Percentiles rank a stretch among this genome's conserved stretches.
Conservation (phyloP, 2,113 vertebrate species). For the Podarcis muralis region DNA sequence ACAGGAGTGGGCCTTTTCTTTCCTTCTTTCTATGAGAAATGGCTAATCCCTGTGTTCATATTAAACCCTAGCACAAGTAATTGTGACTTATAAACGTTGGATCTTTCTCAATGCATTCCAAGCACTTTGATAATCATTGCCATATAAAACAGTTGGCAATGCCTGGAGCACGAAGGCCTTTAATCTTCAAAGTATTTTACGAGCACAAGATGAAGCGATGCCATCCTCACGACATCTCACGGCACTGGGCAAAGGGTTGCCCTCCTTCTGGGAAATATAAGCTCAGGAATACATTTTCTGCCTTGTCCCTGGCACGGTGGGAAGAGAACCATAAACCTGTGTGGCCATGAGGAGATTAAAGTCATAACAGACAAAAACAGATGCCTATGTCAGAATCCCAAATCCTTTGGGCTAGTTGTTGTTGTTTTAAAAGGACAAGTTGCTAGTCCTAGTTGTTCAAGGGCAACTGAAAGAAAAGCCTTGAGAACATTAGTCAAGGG, state of each 20-base stretch:
- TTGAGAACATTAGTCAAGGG: neutral
- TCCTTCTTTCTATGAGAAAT: neutral
- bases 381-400: neutral
- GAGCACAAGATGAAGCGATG: neutral
- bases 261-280: neutral
- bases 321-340: neutral
- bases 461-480: neutral
- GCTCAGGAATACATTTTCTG: neutral
- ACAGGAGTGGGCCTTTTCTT: neutral
- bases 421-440: neutral
- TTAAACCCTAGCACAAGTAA: neutral
- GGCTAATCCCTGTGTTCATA: neutral
- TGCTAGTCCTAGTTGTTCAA: neutral
- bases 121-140: slow-evolving; percentile 22
- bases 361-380: neutral
- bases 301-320: neutral
- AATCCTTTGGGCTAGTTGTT: neutral
- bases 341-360: neutral
- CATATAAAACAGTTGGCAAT: neutral
- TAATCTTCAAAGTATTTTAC: slow-evolving; percentile 3
- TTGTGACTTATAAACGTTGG: neutral
- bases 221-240: neutral
- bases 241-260: neutral
- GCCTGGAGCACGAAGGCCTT: neutral
- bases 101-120: neutral